Base-by-base conservation (phyloP, 2,797 vertebrate genomes). In the Avahi laniger region DNA sequence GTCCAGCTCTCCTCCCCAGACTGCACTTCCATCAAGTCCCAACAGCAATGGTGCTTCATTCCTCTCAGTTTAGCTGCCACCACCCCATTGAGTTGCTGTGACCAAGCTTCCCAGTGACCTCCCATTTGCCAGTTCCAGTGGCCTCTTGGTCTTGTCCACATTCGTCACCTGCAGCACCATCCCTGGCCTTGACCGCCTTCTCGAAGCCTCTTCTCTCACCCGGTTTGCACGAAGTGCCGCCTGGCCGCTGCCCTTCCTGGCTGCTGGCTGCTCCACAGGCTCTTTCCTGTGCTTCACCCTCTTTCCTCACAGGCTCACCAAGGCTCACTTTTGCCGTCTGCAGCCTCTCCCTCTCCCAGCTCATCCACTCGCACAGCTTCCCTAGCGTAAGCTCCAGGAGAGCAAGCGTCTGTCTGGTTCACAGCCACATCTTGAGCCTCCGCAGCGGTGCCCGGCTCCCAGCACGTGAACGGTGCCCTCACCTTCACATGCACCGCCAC, bases 401-500 rank as follows among this genome's bases (percentile, higher is more conserved):
- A 38, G n/a, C 65, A 81, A 43, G 61, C 46, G 22, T 41, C 46
- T 6, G 30, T 67, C 4, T 18, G 57, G 35, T 48, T 79, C 59
- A 28, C 18, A 1, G 70, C 7, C 43, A 6, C 22, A 0, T 72
- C 63, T 35, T 17, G 5, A 50, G 41, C 12, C 63, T 28, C 63
- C 20, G 52, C 43, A 46, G 35, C 80, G 22, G 24, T 38, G 38
- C 59, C 48, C 46, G 8, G 1, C 38, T 30, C 1, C 4, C 14
- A 57, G 67, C 76, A 5, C 35, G 18, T 35, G 28, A 28, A 20
- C n/a, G 14, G 0, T n/a, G 33, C 54, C 80, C 38, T 70, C n/a
- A 13, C 50, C 30, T 89, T 48, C 1, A 38, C 4, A 0, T 9
- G 5, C 26, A 26, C 18, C 1, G 0, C 18, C 50, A 30, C 15